Evolutionary conservation across 92 coral and sea anemone species (phyloP).

Genomic region (Virgularia gustaviana): DNA sequence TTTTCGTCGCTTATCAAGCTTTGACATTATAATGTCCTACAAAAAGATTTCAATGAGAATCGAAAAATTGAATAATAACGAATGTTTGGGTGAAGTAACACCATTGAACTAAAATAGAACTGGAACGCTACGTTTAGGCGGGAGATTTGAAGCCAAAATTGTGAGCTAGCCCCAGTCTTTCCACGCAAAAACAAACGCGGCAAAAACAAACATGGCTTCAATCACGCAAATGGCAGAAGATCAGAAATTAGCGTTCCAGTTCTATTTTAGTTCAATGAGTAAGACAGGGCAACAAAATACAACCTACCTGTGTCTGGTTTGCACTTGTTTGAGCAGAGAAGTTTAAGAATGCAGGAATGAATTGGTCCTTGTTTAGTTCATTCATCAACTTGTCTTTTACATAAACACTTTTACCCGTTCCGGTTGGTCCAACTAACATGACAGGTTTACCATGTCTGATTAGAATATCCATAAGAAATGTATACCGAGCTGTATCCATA

Average conservation of each 20-base stretch:
- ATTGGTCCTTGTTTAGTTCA: slow-evolving; percentile 74
- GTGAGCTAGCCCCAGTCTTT: no score
- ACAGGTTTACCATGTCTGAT: slow-evolving; percentile 85
- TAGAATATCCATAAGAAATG: slow-evolving; percentile 89
- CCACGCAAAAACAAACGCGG: no score
- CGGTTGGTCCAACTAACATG: slow-evolving; percentile 96
- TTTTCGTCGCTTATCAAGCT: slow-evolving; percentile 94
- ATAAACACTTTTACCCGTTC: slow-evolving; percentile 98
- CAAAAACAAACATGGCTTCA: no score
- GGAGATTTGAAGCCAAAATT: no score
- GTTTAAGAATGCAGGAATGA: slow-evolving; percentile 91
- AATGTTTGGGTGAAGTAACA: not conserved
- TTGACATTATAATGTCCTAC: slow-evolving; percentile 97
- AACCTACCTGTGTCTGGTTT: slow-evolving; percentile 81
- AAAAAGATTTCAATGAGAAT: not conserved
- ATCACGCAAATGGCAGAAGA: no score
- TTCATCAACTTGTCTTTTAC: slow-evolving; percentile 98
- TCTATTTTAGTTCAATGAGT: no score
- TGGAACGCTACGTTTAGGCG: no score
- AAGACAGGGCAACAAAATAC: not conserved
- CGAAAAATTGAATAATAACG: not conserved
- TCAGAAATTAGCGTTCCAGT: no score
- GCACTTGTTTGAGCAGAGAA: slow-evolving; percentile 99
- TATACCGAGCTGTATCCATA: slow-evolving; percentile 98
- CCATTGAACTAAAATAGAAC: no score